Evolutionary conservation across 2,888 invertebrate species (phyloP), one percentile per base, ranked within the genome.

Genomic region (Agrochola lychnidis): DNA sequence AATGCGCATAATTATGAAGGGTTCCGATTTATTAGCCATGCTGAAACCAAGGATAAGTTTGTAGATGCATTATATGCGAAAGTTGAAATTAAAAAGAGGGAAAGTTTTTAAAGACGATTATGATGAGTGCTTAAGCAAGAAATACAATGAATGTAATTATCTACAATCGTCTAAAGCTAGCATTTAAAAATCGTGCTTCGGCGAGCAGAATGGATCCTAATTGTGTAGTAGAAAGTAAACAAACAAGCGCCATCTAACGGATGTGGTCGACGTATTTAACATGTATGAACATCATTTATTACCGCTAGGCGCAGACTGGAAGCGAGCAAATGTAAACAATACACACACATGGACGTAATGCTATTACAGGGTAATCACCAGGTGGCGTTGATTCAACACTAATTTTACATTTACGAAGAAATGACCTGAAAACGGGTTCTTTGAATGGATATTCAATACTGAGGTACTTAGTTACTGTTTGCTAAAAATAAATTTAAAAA

Each of bases 181-280:
- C 4, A 30, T 67, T 57, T 48, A 9, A 48, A 45, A 25, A 19
- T 14, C 30, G 12, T 59, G 22, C 48, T 66, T n/a, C 40, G 16
- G 56, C 42, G 30, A 64, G n/a, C 42, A 40, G 7, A 51, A 64
- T 59, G 25, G 45, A 62, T 70, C 63, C n/a, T 22, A 71, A 68
- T 56, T 59, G 62, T 68, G 36, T 45, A 22, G 10, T 70, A 74
- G 16, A 69, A 79, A 81, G 66, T 76, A 82, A 83, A 85, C 82
- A 81, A 83, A 78, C 74, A 76, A 88, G 83, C 91, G 91, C 91
- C 91, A 91, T 90, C 91, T 91, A 87, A 85, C 91, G 90, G 84
- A 87, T 76, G 56, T 69, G 45, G 73, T 67, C 56, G 86, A 79
- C 67, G 70, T 81, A 75, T 82, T 75, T 69, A 82, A 76, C 74